phyloP scores from a whole-genome alignment of 2,113 vertebrate genomes.

The Hippopotamus amphibius region DNA sequence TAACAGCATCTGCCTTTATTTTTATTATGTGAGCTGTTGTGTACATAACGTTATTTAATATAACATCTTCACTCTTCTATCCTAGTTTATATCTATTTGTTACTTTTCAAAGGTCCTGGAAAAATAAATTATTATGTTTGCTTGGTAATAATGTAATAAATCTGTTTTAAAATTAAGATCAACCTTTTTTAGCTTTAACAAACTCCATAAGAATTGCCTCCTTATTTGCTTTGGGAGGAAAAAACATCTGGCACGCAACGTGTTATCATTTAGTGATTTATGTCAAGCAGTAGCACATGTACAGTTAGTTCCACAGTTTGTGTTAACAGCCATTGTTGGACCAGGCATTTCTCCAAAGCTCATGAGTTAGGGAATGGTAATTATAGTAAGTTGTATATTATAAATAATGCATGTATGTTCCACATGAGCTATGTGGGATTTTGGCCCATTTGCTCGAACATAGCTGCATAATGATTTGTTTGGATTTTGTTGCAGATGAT shows the following conservation, averaged over 20 bases:
- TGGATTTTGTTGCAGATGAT: conserved; percentile 66
- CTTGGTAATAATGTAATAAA: conserved; percentile 5
- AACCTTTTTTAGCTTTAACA: background rate
- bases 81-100: background rate
- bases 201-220: background rate
- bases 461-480: conserved; percentile 75
- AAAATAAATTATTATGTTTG: conserved; percentile 44
- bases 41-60: conserved; percentile 3
- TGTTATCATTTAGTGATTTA: conserved; percentile 52
- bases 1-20: background rate
- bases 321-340: conserved; percentile 69
- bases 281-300: conserved; percentile 49
- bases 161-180: background rate
- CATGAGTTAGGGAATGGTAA: conserved; percentile 40
- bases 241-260: background rate
- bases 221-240: conserved; percentile 30
- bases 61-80: background rate
- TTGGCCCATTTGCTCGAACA: conserved; percentile 52
- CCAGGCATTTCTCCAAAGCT: conserved; percentile 67
- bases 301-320: conserved; percentile 59
- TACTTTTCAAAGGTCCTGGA: background rate
- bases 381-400: conserved; percentile 69
- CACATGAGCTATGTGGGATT: conserved; percentile 53
- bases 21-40: background rate
- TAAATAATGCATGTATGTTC: conserved; percentile 77